phyloP scores from a whole-genome alignment of 1,140 invertebrate genomes.

The Drosophila pectinifera region DNA sequence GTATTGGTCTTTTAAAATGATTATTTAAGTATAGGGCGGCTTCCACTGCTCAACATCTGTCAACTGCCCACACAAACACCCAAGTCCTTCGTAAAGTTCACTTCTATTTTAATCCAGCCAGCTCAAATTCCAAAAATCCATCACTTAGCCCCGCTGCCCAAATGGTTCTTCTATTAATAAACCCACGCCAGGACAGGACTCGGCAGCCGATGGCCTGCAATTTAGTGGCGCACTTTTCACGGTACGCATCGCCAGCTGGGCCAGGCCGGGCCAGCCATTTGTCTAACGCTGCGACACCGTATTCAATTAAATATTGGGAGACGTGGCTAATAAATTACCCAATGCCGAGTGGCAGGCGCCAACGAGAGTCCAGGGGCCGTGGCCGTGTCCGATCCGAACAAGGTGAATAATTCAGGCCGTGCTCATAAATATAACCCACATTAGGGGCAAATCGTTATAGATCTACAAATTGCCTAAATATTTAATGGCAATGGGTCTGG shows the following conservation, averaged over 20 bases:
- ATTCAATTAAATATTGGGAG: constrained; percentile 80
- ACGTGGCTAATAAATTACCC: constrained; percentile 68
- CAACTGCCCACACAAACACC: constrained; percentile 5
- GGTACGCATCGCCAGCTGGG: constrained; percentile 31
- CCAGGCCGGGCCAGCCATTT: constrained; percentile 47
- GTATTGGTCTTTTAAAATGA: no score
- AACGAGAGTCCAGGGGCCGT: background rate
- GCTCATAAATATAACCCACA: constrained; percentile 70
- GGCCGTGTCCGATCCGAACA: constrained; percentile 14
- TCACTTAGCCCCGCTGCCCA: constrained; percentile 11
- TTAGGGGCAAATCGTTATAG: constrained; percentile 65
- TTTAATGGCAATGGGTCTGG: constrained; percentile 64
- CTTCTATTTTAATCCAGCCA: constrained; percentile 35
- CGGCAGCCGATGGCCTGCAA: constrained; percentile 45
- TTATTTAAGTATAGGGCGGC: no score
- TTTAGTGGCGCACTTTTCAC: constrained; percentile 61
- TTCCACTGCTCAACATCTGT: constrained; percentile 3
- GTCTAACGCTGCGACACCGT: constrained; percentile 67
- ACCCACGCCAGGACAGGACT: constrained; percentile 39
- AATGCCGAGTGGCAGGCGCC: constrained; percentile 18
- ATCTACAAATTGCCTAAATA: constrained; percentile 83
- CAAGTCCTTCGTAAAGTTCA: constrained; percentile 16
- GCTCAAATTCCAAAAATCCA: constrained; percentile 5
- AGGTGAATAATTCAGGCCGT: constrained; percentile 37
- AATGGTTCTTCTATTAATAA: constrained; percentile 67